A percentile compares a stretch with the other conserved stretches of the same genome.
These are phyloP conservation scores for Dusona sp. DNA, from an alignment of 2,888 invertebrate genomes.

Conservation along the genomic window DNA sequence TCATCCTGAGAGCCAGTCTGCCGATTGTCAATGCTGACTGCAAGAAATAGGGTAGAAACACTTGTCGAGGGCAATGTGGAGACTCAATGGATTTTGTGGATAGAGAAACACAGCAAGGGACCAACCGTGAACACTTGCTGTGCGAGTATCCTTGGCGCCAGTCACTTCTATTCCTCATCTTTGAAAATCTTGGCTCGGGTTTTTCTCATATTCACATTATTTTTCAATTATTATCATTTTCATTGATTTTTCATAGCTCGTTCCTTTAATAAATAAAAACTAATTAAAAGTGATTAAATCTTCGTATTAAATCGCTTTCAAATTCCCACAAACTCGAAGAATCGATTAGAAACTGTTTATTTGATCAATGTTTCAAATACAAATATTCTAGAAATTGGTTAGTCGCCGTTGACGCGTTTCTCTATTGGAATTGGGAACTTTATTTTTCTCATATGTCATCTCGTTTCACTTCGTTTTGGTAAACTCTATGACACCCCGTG, in stretches of 20 bases:
- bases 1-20: conserved; percentile 46
- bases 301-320: background rate
- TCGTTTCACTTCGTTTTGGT: conserved; percentile 22
- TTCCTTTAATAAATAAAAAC: background rate
- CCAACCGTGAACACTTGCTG: conserved; percentile 10
- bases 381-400: background rate
- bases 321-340: background rate
- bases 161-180: background rate
- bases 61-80: conserved; percentile 38
- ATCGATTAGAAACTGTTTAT: background rate
- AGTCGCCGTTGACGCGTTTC: background rate
- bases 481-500: background rate
- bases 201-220: background rate
- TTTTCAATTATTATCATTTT: background rate
- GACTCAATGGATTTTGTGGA: conserved; percentile 9
- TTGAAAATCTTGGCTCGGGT: background rate
- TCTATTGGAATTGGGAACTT: conserved; percentile 9
- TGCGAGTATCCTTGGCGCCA: conserved; percentile 30
- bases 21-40: conserved; percentile 49
- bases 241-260: background rate
- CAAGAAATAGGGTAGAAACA: conserved; percentile 15
- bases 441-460: background rate
- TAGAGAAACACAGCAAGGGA: background rate
- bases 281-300: background rate
- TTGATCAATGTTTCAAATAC: background rate